Conservation (phyloP, 2,113 vertebrate genomes). For the Lamprologus lemairii region DNA sequence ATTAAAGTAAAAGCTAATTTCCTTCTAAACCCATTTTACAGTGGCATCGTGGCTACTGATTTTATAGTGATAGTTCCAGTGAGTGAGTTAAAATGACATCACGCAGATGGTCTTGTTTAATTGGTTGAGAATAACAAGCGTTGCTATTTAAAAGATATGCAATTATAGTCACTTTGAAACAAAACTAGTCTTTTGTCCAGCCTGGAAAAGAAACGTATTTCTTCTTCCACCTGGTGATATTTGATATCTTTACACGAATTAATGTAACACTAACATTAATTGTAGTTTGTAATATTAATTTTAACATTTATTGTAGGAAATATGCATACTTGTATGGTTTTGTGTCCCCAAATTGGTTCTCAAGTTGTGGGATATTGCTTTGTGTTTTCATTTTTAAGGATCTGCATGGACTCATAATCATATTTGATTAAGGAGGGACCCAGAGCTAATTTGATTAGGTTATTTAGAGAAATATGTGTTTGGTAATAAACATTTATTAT, state of each 20-base stretch:
- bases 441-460: conserved; percentile 70
- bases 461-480: conserved; percentile 66
- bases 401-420: conserved; percentile 61
- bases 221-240: conserved; percentile 25
- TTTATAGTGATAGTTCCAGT: conserved; percentile 46
- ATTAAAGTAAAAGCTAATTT: conserved; percentile 63
- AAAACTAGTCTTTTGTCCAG: conserved; percentile 8
- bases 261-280: conserved; percentile 11
- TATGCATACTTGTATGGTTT: conserved; percentile 15
- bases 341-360: conserved; percentile 44
- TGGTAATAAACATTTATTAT: conserved; percentile 69
- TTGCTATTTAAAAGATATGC: conserved; percentile 28
- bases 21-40: conserved; percentile 30
- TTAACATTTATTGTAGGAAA: conserved; percentile 61
- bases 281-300: conserved; percentile 35
- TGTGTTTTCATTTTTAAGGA: conserved; percentile 59
- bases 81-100: conserved; percentile 53
- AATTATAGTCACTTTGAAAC: conserved; percentile 9
- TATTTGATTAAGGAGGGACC: conserved; percentile 65
- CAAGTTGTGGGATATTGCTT: conserved; percentile 50
- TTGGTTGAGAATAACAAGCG: conserved; percentile 25
- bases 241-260: background rate
- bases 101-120: conserved; percentile 62
- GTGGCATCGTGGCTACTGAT: conserved; percentile 17
- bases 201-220: background rate